A percentile compares a stretch with the other conserved stretches of the same genome.
These are phyloP conservation scores for Caenorhabditis inopinata DNA, from an alignment of 1,140 invertebrate genomes.

Conservation along the genomic window DNA sequence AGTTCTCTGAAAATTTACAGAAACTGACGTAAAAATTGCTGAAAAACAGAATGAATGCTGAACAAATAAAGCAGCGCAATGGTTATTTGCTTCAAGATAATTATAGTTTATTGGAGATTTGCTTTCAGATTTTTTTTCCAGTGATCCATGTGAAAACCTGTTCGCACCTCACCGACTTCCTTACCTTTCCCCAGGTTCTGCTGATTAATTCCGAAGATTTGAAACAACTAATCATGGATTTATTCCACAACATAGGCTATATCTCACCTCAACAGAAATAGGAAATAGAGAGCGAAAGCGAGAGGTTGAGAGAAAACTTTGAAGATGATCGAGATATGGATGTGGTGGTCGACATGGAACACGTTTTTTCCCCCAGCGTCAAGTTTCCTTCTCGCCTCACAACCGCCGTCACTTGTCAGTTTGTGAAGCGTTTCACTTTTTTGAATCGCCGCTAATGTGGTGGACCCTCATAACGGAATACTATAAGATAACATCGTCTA, in stretches of 20 bases:
- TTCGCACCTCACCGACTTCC: background rate
- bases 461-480: background rate
- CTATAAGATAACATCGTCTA: background rate
- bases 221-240: constrained; percentile 16
- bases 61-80: background rate
- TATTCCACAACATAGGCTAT: background rate
- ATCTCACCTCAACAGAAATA: background rate
- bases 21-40: too few species aligned
- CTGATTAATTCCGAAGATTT: background rate
- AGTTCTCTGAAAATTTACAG: too few species aligned
- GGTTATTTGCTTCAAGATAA: too few species aligned
- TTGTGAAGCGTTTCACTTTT: background rate
- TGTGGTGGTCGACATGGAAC: background rate
- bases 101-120: background rate
- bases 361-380: background rate
- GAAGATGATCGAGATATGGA: constrained; percentile 27
- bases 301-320: too few species aligned
- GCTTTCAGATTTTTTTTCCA: background rate
- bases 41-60: too few species aligned
- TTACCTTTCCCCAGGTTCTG: background rate
- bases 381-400: background rate
- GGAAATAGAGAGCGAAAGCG: background rate
- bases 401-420: background rate
- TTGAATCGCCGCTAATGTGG: background rate
- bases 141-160: constrained; percentile 21